These are phyloP conservation scores for Calameuta filiformis DNA, from an alignment of 2,888 invertebrate genomes.

Conservation along the genomic window DNA sequence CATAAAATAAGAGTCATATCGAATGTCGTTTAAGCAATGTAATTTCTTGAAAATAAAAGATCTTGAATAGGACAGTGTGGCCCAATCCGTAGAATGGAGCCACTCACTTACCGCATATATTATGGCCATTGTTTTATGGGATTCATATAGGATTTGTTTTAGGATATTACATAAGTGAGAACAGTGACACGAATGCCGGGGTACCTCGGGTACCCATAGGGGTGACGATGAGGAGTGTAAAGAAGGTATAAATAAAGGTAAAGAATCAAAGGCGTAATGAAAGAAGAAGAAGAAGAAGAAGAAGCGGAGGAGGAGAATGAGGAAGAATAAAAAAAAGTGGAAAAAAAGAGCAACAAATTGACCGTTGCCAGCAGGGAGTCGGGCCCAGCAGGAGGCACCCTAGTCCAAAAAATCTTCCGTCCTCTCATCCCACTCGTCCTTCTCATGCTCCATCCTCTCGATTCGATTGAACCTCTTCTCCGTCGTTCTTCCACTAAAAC, in stretches of 20 bases:
- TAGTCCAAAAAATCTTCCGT: slow-evolving; percentile 54
- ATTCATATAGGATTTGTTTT: too few species aligned
- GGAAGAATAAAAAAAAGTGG: slow-evolving; percentile 41
- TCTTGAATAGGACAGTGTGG: too few species aligned
- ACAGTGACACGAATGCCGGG: too few species aligned
- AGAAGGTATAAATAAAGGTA: neutral
- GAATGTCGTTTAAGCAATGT: too few species aligned
- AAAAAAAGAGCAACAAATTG: slow-evolving; percentile 55
- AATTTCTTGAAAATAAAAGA: too few species aligned
- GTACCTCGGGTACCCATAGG: slow-evolving; percentile 1
- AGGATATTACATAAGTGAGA: too few species aligned
- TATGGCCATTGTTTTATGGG: too few species aligned
- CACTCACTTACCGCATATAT: too few species aligned
- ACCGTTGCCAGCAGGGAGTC: slow-evolving; percentile 55
- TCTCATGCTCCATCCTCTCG: slow-evolving; percentile 27
- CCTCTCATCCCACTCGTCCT: slow-evolving; percentile 37
- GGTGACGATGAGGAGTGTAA: slow-evolving; percentile 10
- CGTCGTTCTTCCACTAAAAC: slow-evolving; percentile 14
- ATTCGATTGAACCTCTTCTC: slow-evolving; percentile 18
- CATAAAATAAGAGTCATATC: too few species aligned
- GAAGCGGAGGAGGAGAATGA: slow-evolving; percentile 29
- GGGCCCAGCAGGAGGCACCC: slow-evolving; percentile 51
- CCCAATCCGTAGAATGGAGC: too few species aligned
- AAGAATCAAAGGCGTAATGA: slow-evolving; percentile 3
- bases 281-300: slow-evolving; percentile 25